A percentile compares a stretch with the other conserved stretches of the same genome.
These are phyloP conservation scores for Tachysurus fulvidraco DNA, from an alignment of 2,113 vertebrate species.

Conservation along the genomic window DNA sequence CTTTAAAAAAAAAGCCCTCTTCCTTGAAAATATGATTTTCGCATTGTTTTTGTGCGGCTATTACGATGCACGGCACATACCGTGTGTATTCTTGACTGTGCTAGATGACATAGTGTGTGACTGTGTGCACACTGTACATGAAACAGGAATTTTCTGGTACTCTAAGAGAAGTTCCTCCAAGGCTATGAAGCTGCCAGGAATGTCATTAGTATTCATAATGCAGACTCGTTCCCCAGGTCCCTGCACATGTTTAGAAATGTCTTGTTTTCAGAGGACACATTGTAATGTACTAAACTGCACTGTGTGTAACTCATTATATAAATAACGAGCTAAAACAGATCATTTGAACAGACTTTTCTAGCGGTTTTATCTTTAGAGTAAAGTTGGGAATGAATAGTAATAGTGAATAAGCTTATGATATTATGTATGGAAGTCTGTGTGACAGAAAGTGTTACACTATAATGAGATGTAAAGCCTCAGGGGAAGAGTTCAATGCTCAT, in stretches of 20 bases:
- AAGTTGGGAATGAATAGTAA: not conserved
- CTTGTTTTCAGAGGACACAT: not conserved
- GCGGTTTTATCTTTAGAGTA: not conserved
- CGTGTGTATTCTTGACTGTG: not conserved
- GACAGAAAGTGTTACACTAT: not conserved
- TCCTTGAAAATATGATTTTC: not conserved
- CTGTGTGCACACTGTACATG: not conserved
- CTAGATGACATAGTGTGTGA: conserved; percentile 5
- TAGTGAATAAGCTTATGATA: not conserved
- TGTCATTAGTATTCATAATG: conserved; percentile 12
- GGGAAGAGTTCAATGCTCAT: not conserved
- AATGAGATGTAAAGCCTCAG: not conserved
- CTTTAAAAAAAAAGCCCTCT: conserved; percentile 29
- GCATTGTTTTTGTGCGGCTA: conserved; percentile 9
- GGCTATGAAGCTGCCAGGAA: conserved; percentile 10
- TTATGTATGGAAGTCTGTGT: not conserved
- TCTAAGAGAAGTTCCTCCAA: not conserved
- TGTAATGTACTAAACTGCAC: not conserved
- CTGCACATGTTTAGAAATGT: conserved; percentile 33
- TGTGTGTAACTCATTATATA: not conserved
- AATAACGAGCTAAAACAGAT: too few relatives aligned
- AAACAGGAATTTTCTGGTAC: not conserved
- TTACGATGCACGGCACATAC: conserved; percentile 31
- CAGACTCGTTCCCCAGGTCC: not conserved
- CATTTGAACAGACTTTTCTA: not conserved